A percentile compares a stretch with the other conserved stretches of the same genome.
Evolutionary conservation across 2,797 vertebrate species (phyloP).

Genomic region (Xenopus petersii): DNA sequence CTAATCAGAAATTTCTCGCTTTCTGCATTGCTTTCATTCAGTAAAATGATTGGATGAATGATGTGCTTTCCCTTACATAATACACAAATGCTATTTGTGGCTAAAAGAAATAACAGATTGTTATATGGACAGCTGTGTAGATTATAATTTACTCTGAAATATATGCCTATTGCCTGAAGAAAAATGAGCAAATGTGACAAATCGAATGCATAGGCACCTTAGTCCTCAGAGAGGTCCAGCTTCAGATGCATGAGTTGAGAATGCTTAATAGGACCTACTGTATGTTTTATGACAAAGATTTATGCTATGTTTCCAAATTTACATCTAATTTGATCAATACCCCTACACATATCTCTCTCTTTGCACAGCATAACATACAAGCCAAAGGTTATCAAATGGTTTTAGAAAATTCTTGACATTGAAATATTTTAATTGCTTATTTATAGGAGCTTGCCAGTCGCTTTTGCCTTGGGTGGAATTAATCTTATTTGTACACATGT

Average conservation of each 20-base stretch:
- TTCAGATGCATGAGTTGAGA: constrained; percentile 9
- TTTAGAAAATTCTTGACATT: constrained; percentile 22
- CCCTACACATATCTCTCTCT: not conserved
- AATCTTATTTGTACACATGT: constrained; percentile 3
- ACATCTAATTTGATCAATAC: constrained; percentile 39
- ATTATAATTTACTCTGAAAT: not conserved
- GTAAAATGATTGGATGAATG: no score
- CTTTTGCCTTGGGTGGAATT: constrained; percentile 18
- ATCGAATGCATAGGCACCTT: not conserved
- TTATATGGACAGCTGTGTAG: no score
- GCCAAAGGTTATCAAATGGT: constrained; percentile 28
- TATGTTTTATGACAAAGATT: constrained; percentile 10
- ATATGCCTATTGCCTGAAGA: not conserved
- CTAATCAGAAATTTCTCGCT: no score
- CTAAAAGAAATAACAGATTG: no score
- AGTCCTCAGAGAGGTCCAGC: not conserved
- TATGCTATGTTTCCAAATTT: constrained; percentile 23
- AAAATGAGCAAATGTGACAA: not conserved
- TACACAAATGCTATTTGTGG: no score
- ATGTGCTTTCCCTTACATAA: no score
- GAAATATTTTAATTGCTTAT: constrained; percentile 29
- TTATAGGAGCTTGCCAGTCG: constrained; percentile 3
- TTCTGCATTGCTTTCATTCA: no score
- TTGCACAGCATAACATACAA: constrained; percentile 9
- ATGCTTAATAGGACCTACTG: constrained; percentile 24